These are phyloP conservation scores for Papilio aristodemus DNA, from an alignment of 1,140 invertebrate species.

Conservation along the genomic window DNA sequence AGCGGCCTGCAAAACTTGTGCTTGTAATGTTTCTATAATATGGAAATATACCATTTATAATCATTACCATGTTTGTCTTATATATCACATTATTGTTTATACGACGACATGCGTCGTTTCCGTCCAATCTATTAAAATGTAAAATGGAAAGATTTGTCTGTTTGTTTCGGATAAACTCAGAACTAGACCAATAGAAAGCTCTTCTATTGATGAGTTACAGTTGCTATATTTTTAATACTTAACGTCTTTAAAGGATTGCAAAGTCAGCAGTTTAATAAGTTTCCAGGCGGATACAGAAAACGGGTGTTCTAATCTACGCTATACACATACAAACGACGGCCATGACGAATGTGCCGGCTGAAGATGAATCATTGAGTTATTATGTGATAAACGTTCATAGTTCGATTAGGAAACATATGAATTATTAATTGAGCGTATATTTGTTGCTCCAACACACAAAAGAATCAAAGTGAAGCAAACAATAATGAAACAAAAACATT, in stretches of 20 bases:
- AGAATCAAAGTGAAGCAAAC: not conserved
- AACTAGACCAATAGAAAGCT: too few relatives aligned
- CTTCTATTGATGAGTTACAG: too few relatives aligned
- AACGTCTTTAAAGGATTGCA: too few relatives aligned
- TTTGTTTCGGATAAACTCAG: too few relatives aligned
- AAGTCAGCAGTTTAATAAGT: not conserved
- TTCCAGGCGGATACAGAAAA: not conserved
- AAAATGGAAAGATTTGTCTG: too few relatives aligned
- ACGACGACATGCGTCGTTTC: too few relatives aligned
- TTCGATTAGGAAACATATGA: not conserved
- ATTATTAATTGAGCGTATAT: conserved; percentile 15
- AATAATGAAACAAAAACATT: not conserved
- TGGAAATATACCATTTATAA: too few relatives aligned
- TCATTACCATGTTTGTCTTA: too few relatives aligned
- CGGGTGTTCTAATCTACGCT: conserved; percentile 10
- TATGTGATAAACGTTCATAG: not conserved
- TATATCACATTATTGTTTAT: too few relatives aligned
- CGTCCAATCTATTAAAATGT: too few relatives aligned
- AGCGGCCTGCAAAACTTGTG: conserved; percentile 81
- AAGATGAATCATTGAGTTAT: conserved; percentile 8
- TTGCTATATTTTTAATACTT: too few relatives aligned
- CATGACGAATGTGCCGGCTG: not conserved
- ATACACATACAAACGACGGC: not conserved
- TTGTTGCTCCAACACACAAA: conserved; percentile 1
- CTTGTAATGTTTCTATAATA: conserved; percentile 2